Evolutionary conservation across 2,888 invertebrate genomes (phyloP).

Genomic region (Leucozona laternaria): DNA sequence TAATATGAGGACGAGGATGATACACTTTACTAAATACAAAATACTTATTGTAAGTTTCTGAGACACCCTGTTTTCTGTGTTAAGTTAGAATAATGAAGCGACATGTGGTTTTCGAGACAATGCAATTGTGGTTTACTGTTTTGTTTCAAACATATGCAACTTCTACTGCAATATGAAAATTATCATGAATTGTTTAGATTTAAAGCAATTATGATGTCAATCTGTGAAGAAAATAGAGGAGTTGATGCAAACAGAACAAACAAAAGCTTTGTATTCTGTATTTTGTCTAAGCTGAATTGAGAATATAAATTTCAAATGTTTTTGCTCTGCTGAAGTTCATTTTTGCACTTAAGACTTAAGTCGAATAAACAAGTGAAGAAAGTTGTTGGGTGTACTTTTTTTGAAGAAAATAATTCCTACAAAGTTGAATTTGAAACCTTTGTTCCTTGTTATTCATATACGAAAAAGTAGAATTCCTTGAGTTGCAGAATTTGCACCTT

Average conservation of each 20-base stretch:
- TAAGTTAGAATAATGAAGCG: slow-evolving; percentile 22
- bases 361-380: too few relatives aligned
- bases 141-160: slow-evolving; percentile 12
- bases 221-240: not conserved
- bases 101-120: slow-evolving; percentile 32
- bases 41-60: not conserved
- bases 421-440: too few relatives aligned
- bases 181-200: slow-evolving; percentile 28
- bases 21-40: too few relatives aligned
- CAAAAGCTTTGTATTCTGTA: not conserved
- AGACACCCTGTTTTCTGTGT: slow-evolving; percentile 4
- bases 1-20: too few relatives aligned
- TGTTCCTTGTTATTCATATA: too few relatives aligned
- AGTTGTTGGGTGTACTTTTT: too few relatives aligned
- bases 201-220: slow-evolving; percentile 19
- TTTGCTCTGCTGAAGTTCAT: not conserved
- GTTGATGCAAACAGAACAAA: not conserved
- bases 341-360: too few relatives aligned
- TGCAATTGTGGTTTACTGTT: slow-evolving; percentile 3
- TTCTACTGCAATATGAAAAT: slow-evolving; percentile 3
- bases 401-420: too few relatives aligned
- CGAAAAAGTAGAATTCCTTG: too few relatives aligned
- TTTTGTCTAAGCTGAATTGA: not conserved
- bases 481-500: too few relatives aligned
- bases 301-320: slow-evolving; percentile 1